A percentile compares a stretch with the other conserved stretches of the same genome.
phyloP scores from a whole-genome alignment of 2,888 invertebrate species.

The Polydesmus complanatus region DNA sequence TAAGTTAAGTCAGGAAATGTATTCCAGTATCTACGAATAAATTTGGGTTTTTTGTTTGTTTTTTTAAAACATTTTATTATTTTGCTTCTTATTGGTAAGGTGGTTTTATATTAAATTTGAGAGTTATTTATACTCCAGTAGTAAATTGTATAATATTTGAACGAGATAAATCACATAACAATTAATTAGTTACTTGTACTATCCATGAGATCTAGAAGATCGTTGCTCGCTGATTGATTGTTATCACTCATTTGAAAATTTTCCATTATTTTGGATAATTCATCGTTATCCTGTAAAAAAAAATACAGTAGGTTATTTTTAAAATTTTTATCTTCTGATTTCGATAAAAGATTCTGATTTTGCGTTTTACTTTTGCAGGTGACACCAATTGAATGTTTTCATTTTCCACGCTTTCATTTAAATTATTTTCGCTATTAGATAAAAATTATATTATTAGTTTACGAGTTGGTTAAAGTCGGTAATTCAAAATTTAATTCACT shows the following conservation, averaged over 20 bases:
- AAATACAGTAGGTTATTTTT: background rate
- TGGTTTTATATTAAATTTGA: too few relatives aligned
- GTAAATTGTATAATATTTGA: too few relatives aligned
- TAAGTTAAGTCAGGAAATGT: conserved; percentile 83
- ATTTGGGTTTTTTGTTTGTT: too few relatives aligned
- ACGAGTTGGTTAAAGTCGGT: background rate
- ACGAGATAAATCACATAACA: too few relatives aligned
- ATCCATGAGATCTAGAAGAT: conserved; percentile 14
- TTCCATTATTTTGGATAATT: conserved; percentile 9
- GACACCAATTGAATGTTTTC: background rate
- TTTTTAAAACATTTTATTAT: too few relatives aligned
- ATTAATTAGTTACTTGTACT: conserved; percentile 7
- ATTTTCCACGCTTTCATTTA: background rate
- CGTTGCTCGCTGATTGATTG: background rate
- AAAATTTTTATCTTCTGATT: too few relatives aligned
- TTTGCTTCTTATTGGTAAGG: too few relatives aligned
- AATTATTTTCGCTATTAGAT: background rate
- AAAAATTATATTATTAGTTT: too few relatives aligned
- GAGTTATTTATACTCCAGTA: too few relatives aligned
- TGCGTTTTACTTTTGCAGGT: background rate
- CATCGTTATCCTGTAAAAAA: conserved; percentile 6
- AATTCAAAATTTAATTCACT: background rate
- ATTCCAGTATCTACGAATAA: conserved; percentile 49
- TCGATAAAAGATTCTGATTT: background rate
- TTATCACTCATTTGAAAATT: conserved; percentile 6